Evolutionary conservation across 2,797 vertebrate genomes (phyloP), one percentile per base, ranked within the genome.

Genomic region (Gallirallus australis): DNA sequence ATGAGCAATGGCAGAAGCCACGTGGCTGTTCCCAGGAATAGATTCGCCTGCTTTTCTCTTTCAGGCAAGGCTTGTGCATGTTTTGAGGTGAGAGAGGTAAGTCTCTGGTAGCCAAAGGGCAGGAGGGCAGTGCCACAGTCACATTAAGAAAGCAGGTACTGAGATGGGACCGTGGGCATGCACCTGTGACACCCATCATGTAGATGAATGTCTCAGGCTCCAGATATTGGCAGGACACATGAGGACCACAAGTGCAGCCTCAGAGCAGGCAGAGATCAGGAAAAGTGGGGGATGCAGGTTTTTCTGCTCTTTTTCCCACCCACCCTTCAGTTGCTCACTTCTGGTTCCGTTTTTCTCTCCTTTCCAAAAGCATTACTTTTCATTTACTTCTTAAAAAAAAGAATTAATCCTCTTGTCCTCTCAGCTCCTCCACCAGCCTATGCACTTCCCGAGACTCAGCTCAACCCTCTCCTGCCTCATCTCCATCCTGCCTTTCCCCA

Each of bases 121-220:
- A 45, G 31, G 28, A 25, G 53, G 79, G 28, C 35, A 24, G 21
- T 25, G 63, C 28, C 72, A 50, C 69, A 90, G 64, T 11, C 3
- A 0, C 1, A 5, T 9, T 7, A 9, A 60, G 11, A 52, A 42
- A 66, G 35, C 47, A 76, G 70, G 12, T n/a, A 23, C 8, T 3
- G 7, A 75, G 66, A 18, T 4, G 50, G 70, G 66, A 90, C 57
- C 1, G 1, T 35, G 48, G 31, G 48, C 25, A 1, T 5, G 53
- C 9, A 45, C 9, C 14, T 0, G 0, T 0, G 1, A 16, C 5
- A 25, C 7, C n/a, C 0, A 1, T 0, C 2, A 48, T 54, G 11
- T 37, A 10, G 47, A 35, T 35, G 52, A 70, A 47, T 5, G 1
- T 9, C 65, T 50, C 77, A 24, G 23, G 21, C n/a, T 64, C 65